Conservation (phyloP, 1,140 invertebrate genomes). For the Lerema accius region DNA sequence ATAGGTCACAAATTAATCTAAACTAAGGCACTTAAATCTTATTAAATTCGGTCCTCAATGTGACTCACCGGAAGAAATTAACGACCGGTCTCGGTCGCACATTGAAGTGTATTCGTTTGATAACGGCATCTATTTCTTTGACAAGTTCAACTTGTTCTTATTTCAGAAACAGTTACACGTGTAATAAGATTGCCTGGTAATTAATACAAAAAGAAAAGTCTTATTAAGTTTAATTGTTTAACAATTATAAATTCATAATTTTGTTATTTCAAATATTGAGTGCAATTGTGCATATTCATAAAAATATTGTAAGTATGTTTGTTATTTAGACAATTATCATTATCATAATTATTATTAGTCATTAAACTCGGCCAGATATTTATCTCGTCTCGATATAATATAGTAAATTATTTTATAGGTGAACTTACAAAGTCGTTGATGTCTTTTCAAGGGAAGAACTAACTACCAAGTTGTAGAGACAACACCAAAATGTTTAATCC, state of each 20-base stretch:
- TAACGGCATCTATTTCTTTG: slow-evolving; percentile 35
- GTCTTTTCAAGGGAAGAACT: slow-evolving; percentile 51
- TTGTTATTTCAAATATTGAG: no score
- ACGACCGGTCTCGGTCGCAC: slow-evolving; percentile 39
- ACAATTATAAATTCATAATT: no score
- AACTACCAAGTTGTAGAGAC: not conserved
- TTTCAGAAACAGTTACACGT: slow-evolving; percentile 20
- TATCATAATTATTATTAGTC: no score
- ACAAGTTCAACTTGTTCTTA: slow-evolving; percentile 14
- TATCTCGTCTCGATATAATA: no score
- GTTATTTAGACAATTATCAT: no score
- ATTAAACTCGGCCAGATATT: no score
- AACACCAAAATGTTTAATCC: no score
- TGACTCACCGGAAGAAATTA: slow-evolving; percentile 46
- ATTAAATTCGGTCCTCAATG: slow-evolving; percentile 8
- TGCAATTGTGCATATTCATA: no score
- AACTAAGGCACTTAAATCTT: slow-evolving; percentile 17
- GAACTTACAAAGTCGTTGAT: slow-evolving; percentile 44
- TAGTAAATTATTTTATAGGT: no score
- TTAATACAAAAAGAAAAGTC: not conserved
- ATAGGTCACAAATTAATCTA: slow-evolving; percentile 15
- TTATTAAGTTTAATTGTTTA: no score
- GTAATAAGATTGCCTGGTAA: no score
- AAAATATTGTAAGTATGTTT: no score
- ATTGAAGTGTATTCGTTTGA: slow-evolving; percentile 33